Conservation (phyloP, 2,797 vertebrate genomes). For the Loris lydekkerianus region DNA sequence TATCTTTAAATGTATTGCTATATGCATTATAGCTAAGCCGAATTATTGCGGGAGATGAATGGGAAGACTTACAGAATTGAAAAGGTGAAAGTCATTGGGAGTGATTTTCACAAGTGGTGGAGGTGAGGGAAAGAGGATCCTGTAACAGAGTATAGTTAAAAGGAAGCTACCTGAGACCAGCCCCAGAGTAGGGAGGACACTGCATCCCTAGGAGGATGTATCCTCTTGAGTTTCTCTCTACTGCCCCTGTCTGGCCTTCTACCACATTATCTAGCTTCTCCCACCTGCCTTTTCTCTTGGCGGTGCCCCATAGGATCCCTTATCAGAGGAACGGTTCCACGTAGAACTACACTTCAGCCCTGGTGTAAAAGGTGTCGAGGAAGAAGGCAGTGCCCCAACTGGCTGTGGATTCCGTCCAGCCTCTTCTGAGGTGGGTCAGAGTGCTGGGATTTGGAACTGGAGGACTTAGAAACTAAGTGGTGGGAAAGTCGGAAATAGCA, state of each 20-base stretch:
- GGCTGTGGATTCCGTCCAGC: conserved; percentile 97
- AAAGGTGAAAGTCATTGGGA: background rate
- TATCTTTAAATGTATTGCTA: conserved; percentile 35
- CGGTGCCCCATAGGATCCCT: conserved; percentile 90
- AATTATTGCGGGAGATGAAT: background rate
- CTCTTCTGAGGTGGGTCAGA: conserved; percentile 93
- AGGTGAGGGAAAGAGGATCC: background rate
- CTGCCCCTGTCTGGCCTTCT: conserved; percentile 25
- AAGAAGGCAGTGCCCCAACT: conserved; percentile 94
- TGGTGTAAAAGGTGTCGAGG: conserved; percentile 96
- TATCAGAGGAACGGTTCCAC: conserved; percentile 97
- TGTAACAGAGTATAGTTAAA: background rate
- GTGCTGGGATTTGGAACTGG: background rate
- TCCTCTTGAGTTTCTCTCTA: conserved; percentile 17
- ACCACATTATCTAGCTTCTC: conserved; percentile 35
- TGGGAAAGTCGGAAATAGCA: background rate
- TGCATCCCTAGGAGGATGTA: background rate
- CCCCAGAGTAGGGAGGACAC: background rate
- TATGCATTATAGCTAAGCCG: background rate
- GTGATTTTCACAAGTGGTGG: background rate
- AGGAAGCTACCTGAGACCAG: background rate
- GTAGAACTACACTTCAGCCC: conserved; percentile 99
- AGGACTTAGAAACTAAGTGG: background rate
- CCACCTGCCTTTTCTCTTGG: background rate
- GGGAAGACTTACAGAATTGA: background rate